Conservation (phyloP, 1,140 invertebrate genomes). For the Nautilus pompilius region DNA sequence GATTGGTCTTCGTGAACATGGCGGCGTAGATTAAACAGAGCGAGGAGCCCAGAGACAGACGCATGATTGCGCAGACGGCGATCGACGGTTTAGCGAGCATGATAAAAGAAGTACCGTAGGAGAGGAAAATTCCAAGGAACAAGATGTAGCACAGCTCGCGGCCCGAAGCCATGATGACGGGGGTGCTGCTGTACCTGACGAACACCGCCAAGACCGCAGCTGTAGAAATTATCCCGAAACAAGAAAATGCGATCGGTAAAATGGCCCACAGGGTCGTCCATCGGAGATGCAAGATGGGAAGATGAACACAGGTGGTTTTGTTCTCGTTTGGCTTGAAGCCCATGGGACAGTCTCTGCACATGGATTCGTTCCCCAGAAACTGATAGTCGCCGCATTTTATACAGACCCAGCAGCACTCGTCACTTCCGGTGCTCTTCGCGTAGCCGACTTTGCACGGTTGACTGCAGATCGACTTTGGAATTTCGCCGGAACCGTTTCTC, state of each 20-base stretch:
- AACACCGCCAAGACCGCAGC: slow-evolving; percentile 45
- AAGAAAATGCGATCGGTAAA: slow-evolving; percentile 60
- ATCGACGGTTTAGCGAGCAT: slow-evolving; percentile 59
- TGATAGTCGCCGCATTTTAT: slow-evolving; percentile 63
- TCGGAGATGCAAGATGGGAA: slow-evolving; percentile 59
- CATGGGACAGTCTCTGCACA: slow-evolving; percentile 63
- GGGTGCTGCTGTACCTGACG: slow-evolving; percentile 46
- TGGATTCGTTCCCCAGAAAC: slow-evolving; percentile 60
- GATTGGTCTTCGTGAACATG: slow-evolving; percentile 74
- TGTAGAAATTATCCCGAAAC: slow-evolving; percentile 56
- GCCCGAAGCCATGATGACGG: slow-evolving; percentile 55
- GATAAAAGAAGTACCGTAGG: slow-evolving; percentile 49
- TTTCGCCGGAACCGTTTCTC: slow-evolving; percentile 24
- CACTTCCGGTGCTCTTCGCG: slow-evolving; percentile 86
- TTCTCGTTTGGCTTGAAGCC: slow-evolving; percentile 53
- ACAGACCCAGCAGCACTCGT: slow-evolving; percentile 77
- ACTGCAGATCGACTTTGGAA: slow-evolving; percentile 67
- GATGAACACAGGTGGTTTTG: slow-evolving; percentile 40
- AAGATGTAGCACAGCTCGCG: slow-evolving; percentile 53
- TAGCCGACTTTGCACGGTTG: slow-evolving; percentile 64
- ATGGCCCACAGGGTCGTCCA: slow-evolving; percentile 62
- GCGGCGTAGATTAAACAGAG: slow-evolving; percentile 72
- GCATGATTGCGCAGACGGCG: slow-evolving; percentile 62
- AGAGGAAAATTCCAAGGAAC: slow-evolving; percentile 51
- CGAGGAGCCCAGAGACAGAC: slow-evolving; percentile 68